Conservation (phyloP, 2,888 invertebrate genomes). For the Rhopalosiphum nymphaeae region DNA sequence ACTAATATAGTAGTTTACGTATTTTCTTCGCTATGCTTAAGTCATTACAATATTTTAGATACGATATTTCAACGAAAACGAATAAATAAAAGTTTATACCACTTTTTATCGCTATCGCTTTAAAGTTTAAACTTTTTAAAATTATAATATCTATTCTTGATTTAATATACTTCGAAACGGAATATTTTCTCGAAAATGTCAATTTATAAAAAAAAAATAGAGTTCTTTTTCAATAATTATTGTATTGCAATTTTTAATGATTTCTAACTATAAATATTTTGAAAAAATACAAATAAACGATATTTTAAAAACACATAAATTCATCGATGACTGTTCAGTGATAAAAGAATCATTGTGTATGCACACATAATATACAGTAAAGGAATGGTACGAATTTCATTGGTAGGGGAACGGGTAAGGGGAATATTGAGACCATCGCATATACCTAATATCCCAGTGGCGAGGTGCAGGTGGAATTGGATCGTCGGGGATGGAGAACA, state of each 20-base stretch:
- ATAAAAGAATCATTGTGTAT: neutral
- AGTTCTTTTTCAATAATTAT: neutral
- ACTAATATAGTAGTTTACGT: neutral
- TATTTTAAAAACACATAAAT: neutral
- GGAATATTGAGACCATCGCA: neutral
- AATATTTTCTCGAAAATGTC: neutral
- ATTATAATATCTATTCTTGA: neutral
- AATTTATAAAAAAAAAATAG: neutral
- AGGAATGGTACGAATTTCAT: neutral
- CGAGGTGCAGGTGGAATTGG: neutral
- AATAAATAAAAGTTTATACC: neutral
- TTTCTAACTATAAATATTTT: no score
- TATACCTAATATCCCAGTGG: neutral
- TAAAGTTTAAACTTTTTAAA: neutral
- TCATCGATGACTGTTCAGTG: neutral
- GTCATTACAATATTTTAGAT: neutral
- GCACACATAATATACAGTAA: neutral
- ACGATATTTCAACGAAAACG: neutral
- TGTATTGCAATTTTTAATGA: neutral
- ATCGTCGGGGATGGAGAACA: neutral
- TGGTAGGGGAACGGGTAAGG: neutral
- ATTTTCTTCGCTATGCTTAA: neutral
- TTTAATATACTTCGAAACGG: neutral
- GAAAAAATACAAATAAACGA: no score
- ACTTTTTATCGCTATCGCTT: neutral